Base-by-base conservation (phyloP, 2,888 invertebrate species). In the Ophraella communa region DNA sequence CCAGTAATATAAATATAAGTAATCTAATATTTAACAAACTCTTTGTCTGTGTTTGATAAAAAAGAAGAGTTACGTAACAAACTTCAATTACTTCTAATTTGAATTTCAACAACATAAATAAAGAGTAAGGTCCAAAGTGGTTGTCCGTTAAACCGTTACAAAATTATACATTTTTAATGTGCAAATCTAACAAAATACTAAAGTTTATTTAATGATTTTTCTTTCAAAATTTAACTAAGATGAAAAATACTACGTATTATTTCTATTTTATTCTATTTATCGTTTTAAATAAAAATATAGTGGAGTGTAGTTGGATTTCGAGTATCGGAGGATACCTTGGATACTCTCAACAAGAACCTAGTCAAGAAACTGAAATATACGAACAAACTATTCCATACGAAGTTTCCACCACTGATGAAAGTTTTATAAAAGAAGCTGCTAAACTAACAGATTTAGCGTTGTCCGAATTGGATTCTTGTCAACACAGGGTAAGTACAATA, bases 371-470 rank as follows among this genome's bases (percentile, higher is more conserved):
- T 30, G 70, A 71, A 52, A 74, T 75, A 62, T 78, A 76, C 65
- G 67, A 72, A 23, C 76, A 77, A 30, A 76, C 68, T 69, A 77
- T 86, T 20, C 84, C 84, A 4, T 87, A 86, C 74, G 87, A 87
- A 80, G 81, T 86, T n/a, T 79, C 82, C 27, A 79, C 81, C 17
- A 76, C 80, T 1, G 89, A 89, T 75, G 87, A 89, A 70, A 87
- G 87, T 69, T 89, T 89, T 73, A 81, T 89, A n/a, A 83, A 84
- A 55, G 86, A 87, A 77, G 88, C 88, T 21, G 83, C 85, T 11
- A 85, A 87, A 76, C 82, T 87, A 53, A 85, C 86, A 1, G 85
- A 87, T 10, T 83, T 86, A 60, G 82, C 83, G 58, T 79, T 86
- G 66, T 83, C 87, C 0, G 85, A 87, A 2, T 77, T 89, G 54